phyloP scores from a whole-genome alignment of 2,797 vertebrate species.

The Rhinophrynus dorsalis region DNA sequence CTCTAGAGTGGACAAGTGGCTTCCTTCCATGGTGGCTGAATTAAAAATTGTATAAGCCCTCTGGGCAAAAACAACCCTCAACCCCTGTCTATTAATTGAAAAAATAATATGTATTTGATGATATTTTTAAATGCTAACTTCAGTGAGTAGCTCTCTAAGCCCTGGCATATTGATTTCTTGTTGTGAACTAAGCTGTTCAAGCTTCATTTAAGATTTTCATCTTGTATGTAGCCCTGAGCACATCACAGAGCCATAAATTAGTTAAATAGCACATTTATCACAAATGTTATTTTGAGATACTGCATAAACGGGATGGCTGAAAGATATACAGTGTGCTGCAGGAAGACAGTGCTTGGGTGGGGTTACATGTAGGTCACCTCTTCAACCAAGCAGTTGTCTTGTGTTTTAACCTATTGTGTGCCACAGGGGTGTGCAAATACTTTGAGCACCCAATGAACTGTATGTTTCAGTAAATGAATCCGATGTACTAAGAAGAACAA shows the following conservation, averaged over 20 bases:
- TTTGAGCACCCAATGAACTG: too few relatives aligned
- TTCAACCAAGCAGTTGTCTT: constrained; percentile 51
- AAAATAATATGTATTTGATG: constrained; percentile 55
- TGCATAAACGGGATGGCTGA: constrained; percentile 78
- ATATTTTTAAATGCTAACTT: constrained; percentile 73
- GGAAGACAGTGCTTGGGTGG: constrained; percentile 67
- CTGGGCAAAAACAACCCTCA: neutral
- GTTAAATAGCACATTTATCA: constrained; percentile 99
- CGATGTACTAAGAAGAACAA: too few relatives aligned
- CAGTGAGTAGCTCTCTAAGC: constrained; percentile 81
- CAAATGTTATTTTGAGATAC: constrained; percentile 94
- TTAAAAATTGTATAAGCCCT: neutral
- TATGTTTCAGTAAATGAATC: too few relatives aligned
- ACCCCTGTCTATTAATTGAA: constrained; percentile 14
- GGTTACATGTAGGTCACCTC: constrained; percentile 75
- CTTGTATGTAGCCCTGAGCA: constrained; percentile 88
- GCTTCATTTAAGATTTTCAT: constrained; percentile 99
- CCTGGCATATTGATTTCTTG: constrained; percentile 98
- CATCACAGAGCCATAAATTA: constrained; percentile 91
- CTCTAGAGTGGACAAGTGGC: too few relatives aligned
- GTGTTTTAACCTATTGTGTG: too few relatives aligned
- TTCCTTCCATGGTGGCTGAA: neutral
- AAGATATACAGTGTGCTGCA: constrained; percentile 73
- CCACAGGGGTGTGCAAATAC: too few relatives aligned
- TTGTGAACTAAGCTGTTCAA: constrained; percentile 96